phyloP scores from a whole-genome alignment of 2,113 vertebrate species.

The Penelope pileata region DNA sequence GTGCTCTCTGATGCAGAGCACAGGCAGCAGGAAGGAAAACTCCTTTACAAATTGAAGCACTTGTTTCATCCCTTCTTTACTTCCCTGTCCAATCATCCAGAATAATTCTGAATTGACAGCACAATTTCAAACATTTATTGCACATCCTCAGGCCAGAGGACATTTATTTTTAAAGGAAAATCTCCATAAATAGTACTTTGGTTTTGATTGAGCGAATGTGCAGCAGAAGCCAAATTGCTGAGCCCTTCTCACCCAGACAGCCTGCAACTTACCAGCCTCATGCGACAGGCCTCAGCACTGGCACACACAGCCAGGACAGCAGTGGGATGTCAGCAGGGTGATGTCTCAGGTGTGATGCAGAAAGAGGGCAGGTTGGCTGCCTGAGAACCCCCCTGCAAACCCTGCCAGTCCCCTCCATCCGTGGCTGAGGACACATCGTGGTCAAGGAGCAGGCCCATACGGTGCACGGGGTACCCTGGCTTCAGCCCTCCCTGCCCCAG shows the following conservation, averaged over 20 bases:
- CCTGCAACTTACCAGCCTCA: neutral
- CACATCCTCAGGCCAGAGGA: neutral
- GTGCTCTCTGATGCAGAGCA: neutral
- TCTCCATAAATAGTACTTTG: neutral
- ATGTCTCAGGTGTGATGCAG: neutral
- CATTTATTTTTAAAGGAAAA: neutral
- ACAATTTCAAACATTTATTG: neutral
- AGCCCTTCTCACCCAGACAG: neutral
- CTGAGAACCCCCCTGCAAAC: fast-evolving
- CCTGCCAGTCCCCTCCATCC: neutral
- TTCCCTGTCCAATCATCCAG: neutral
- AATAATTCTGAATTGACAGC: constrained; percentile 11
- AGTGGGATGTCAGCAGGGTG: neutral
- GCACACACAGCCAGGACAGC: neutral
- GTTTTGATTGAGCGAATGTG: neutral
- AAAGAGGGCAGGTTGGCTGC: neutral
- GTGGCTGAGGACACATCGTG: fast-evolving
- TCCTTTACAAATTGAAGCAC: neutral
- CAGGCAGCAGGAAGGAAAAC: neutral
- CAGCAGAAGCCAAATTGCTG: neutral
- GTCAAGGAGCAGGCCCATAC: neutral
- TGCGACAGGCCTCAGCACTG: neutral
- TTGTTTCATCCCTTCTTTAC: neutral
- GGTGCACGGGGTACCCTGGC: neutral
- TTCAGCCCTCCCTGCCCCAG: neutral